A percentile compares a stretch with the other conserved stretches of the same genome.
Conservation (phyloP, 1,140 invertebrate genomes). For the Tetramorium simillimum region DNA sequence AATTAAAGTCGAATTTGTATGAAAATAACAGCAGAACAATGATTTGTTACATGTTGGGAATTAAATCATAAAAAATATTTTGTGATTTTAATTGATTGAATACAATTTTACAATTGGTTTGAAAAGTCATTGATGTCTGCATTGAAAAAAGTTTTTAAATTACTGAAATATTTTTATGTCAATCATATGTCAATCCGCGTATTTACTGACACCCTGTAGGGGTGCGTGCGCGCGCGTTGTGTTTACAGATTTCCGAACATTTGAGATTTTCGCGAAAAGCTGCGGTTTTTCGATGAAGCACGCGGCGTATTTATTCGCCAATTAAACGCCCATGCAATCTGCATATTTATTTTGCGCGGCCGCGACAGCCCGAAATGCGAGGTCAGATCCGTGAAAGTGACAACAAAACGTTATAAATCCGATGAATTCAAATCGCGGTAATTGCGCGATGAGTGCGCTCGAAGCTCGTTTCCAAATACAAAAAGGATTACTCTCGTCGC, state of each 20-base stretch:
- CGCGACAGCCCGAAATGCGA: constrained; percentile 1
- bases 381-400: constrained; percentile 40
- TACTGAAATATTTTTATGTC: background rate
- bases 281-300: constrained; percentile 35
- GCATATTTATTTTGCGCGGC: constrained; percentile 41
- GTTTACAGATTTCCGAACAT: constrained; percentile 2
- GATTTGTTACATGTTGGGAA: background rate
- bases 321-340: constrained; percentile 33
- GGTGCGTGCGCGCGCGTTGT: background rate
- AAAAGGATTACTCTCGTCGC: constrained; percentile 5
- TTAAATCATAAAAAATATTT: background rate
- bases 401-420: constrained; percentile 43
- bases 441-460: constrained; percentile 17
- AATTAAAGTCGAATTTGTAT: background rate
- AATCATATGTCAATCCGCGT: no score
- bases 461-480: constrained; percentile 24
- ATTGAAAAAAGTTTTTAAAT: background rate
- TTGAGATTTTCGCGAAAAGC: constrained; percentile 31
- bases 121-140: background rate
- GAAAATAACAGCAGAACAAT: background rate
- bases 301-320: constrained; percentile 42
- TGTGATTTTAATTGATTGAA: background rate
- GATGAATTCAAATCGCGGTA: constrained; percentile 38
- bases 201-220: constrained; percentile 10
- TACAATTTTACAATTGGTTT: background rate